These are phyloP conservation scores for Lepus timidus DNA, from an alignment of 2,113 vertebrate genomes.

Conservation along the genomic window DNA sequence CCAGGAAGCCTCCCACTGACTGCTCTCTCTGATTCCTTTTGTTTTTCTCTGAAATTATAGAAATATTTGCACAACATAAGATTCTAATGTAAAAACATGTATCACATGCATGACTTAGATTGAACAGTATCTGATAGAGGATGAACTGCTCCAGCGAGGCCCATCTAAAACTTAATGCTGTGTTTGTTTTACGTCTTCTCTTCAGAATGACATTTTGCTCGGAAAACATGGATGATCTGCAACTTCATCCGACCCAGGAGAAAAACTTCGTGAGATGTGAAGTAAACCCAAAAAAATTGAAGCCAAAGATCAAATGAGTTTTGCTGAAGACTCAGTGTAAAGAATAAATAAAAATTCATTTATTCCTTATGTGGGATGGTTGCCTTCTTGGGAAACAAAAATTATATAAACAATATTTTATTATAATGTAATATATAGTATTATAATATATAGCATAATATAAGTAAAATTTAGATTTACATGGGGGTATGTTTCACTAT, in stretches of 20 bases:
- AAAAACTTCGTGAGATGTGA: conserved; percentile 94
- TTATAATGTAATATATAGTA: no score
- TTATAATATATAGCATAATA: neutral
- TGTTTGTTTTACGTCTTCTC: conserved; percentile 74
- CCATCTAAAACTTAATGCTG: neutral
- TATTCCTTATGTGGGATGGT: neutral
- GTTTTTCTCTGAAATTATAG: conserved; percentile 60
- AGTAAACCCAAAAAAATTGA: conserved; percentile 71
- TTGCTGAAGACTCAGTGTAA: neutral
- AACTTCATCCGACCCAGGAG: conserved; percentile 89
- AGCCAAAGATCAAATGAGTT: conserved; percentile 74
- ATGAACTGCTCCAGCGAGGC: neutral
- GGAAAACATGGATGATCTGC: conserved; percentile 87
- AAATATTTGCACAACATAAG: conserved; percentile 56
- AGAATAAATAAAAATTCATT: conserved; percentile 34
- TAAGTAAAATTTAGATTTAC: conserved; percentile 53
- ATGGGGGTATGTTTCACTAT: neutral
- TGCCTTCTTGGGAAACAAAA: conserved; percentile 49
- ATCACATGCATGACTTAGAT: neutral
- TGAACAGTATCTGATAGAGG: neutral
- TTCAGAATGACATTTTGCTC: conserved; percentile 92
- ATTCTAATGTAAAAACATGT: neutral
- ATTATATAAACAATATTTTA: conserved; percentile 31
- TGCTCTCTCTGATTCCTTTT: neutral
- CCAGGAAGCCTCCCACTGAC: neutral